Evolutionary conservation across 2,113 vertebrate species (phyloP).

Genomic region (Callipepla californica): DNA sequence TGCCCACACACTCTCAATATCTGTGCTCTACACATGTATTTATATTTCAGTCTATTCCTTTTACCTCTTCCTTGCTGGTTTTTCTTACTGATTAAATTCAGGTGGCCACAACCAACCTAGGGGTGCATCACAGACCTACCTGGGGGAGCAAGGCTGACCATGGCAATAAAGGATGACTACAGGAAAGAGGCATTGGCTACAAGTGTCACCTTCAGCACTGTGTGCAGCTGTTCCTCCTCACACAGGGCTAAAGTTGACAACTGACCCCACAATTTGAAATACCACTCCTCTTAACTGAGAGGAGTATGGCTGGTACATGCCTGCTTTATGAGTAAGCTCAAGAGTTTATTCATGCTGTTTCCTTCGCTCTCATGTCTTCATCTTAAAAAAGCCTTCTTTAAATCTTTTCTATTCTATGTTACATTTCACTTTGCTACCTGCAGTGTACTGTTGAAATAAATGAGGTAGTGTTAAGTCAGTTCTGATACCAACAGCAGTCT

Average conservation of each 20-base stretch:
- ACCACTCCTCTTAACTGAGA: background rate
- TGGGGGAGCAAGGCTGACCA: background rate
- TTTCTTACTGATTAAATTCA: background rate
- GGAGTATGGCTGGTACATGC: accelerated
- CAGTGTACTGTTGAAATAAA: background rate
- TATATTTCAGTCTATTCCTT: background rate
- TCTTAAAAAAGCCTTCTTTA: background rate
- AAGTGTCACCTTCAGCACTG: accelerated
- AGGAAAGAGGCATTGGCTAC: background rate
- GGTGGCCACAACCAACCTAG: background rate
- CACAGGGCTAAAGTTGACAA: background rate
- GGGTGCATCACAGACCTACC: background rate
- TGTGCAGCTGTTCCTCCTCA: background rate
- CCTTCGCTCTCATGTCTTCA: accelerated
- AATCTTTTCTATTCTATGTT: background rate
- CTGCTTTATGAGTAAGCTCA: background rate
- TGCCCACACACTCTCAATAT: background rate
- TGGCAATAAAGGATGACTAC: background rate
- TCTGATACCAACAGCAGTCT: background rate
- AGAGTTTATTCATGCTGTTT: background rate
- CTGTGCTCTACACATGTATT: background rate
- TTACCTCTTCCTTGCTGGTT: background rate
- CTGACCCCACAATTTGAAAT: background rate
- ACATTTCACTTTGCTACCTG: background rate
- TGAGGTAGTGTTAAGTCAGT: background rate